Evolutionary conservation across 2,888 invertebrate genomes (phyloP).

Genomic region (Amiota communis): DNA sequence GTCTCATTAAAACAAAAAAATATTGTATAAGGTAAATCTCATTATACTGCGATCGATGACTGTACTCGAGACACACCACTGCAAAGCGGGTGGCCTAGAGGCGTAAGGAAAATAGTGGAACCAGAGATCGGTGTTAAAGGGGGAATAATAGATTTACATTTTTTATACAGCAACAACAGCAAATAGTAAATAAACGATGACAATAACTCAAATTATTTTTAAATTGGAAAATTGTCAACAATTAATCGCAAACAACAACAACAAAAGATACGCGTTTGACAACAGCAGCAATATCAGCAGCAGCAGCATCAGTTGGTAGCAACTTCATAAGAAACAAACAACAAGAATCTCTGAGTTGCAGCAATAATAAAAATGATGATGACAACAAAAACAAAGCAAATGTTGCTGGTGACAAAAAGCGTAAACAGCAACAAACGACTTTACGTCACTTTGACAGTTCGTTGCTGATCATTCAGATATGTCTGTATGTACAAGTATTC

Average conservation of each 20-base stretch:
- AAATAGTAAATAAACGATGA: conserved; percentile 32
- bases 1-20: conserved; percentile 57
- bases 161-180: conserved; percentile 47
- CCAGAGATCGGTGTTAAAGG: too few species aligned
- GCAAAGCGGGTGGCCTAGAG: too few species aligned
- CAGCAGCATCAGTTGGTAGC: not conserved
- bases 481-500: conserved; percentile 39
- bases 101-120: too few species aligned
- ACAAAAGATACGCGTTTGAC: conserved; percentile 14
- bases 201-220: conserved; percentile 30
- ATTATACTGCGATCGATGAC: conserved; percentile 1
- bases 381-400: conserved; percentile 29
- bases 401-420: conserved; percentile 44
- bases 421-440: conserved; percentile 37
- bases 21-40: not conserved
- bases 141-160: conserved; percentile 54
- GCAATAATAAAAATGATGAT: not conserved
- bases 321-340: too few species aligned
- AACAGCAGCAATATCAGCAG: conserved; percentile 16
- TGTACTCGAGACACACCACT: too few species aligned
- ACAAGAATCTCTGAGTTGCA: not conserved
- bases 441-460: conserved; percentile 30
- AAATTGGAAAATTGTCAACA: conserved; percentile 50
- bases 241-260: conserved; percentile 44
- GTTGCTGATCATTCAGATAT: conserved; percentile 28